Conservation (phyloP, 2,888 invertebrate genomes). For the Ferrisia virgata region DNA sequence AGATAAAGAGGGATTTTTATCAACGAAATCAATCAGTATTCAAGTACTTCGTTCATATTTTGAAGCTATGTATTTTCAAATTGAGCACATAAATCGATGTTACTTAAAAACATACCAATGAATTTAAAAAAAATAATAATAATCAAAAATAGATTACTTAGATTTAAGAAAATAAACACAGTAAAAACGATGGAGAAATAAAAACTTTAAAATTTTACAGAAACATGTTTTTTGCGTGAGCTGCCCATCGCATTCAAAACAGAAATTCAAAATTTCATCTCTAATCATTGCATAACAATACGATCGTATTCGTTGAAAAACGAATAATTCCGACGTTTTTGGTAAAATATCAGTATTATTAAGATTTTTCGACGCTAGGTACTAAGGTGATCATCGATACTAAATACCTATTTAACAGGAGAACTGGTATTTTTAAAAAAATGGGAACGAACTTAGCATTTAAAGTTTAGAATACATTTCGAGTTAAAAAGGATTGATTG, state of each 20-base stretch:
- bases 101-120: neutral
- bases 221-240: neutral
- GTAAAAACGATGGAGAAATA: neutral
- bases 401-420: neutral
- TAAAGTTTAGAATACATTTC: neutral
- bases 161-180: neutral
- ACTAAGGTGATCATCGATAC: neutral
- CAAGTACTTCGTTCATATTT: neutral
- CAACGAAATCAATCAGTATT: too few species aligned
- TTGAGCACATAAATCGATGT: conserved; percentile 3
- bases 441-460: neutral
- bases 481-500: neutral
- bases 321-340: neutral
- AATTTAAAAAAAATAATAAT: neutral
- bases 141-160: neutral
- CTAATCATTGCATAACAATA: too few species aligned
- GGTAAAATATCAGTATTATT: neutral
- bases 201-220: neutral
- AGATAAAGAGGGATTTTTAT: too few species aligned
- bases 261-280: too few species aligned
- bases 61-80: neutral
- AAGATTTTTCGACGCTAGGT: neutral
- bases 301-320: neutral
- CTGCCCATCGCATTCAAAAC: neutral
- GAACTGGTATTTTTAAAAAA: neutral